Evolutionary conservation across 2,797 vertebrate species (phyloP).

Genomic region (Acipenser oxyrinchus): DNA sequence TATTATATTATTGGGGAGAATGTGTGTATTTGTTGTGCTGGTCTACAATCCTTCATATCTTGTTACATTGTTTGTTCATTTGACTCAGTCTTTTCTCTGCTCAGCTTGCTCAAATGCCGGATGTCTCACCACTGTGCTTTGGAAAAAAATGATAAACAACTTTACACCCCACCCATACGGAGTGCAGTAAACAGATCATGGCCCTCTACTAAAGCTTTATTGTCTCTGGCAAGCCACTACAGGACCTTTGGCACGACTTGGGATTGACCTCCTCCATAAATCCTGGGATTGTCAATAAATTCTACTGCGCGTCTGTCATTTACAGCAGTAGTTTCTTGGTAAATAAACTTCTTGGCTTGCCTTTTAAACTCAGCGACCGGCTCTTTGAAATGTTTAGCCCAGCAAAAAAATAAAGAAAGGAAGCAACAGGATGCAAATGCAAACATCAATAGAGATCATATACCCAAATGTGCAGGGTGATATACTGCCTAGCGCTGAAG

Average conservation of each 20-base stretch:
- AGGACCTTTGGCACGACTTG: constrained; percentile 66
- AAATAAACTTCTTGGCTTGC: constrained; percentile 54
- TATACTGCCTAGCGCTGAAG: constrained; percentile 52
- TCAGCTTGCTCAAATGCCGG: constrained; percentile 29
- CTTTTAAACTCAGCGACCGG: constrained; percentile 40
- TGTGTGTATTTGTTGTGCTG: neutral
- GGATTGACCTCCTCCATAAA: constrained; percentile 52
- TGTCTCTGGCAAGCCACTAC: constrained; percentile 69
- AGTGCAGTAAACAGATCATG: constrained; percentile 84
- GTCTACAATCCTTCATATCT: no score
- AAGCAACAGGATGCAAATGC: constrained; percentile 24
- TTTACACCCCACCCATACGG: constrained; percentile 63
- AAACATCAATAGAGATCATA: constrained; percentile 54
- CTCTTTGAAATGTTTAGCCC: constrained; percentile 48
- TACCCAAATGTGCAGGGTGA: constrained; percentile 58
- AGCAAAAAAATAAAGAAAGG: constrained; percentile 41
- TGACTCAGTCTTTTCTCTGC: constrained; percentile 15
- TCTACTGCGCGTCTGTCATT: constrained; percentile 65
- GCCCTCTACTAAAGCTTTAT: constrained; percentile 74
- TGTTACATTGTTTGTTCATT: no score
- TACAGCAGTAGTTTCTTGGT: constrained; percentile 60
- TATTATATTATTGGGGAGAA: neutral
- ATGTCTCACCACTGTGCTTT: constrained; percentile 33
- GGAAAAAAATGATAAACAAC: constrained; percentile 66
- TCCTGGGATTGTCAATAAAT: constrained; percentile 62